A percentile compares a stretch with the other conserved stretches of the same genome.
Evolutionary conservation across 2,113 vertebrate species (phyloP).

Genomic region (Tichodroma muraria): DNA sequence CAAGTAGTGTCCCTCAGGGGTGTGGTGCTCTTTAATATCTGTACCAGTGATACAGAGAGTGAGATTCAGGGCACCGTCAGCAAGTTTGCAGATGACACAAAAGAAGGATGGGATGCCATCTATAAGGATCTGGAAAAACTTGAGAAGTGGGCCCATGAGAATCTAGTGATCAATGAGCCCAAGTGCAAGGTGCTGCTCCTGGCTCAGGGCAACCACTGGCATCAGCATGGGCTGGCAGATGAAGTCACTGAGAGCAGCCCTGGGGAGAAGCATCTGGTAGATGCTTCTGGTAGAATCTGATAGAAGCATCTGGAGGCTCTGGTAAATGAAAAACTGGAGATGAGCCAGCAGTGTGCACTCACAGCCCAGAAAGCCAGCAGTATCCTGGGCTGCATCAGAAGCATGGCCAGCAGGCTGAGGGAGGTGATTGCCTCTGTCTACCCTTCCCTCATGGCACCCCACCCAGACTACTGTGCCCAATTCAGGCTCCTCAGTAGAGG

Average conservation of each 20-base stretch:
- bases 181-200: not conserved
- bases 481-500: not conserved
- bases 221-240: not conserved
- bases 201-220: rapidly evolving
- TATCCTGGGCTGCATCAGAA: not conserved
- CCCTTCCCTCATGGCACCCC: not conserved
- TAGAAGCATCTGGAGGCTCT: not conserved
- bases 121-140: not conserved
- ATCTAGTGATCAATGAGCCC: too few species aligned
- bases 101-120: not conserved
- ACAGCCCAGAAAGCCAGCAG: not conserved
- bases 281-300: too few species aligned
- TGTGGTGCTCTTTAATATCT: not conserved
- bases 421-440: not conserved
- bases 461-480: rapidly evolving
- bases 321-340: not conserved
- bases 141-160: rapidly evolving
- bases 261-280: not conserved
- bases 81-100: not conserved
- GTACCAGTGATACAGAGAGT: not conserved
- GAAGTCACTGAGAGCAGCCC: not conserved
- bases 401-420: rapidly evolving
- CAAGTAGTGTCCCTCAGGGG: too few species aligned
- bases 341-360: not conserved
- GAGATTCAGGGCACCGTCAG: not conserved